Percentiles rank a stretch among this genome's conserved stretches.
These are phyloP conservation scores for Callopanchax toddi DNA, from an alignment of 2,113 vertebrate species.

Conservation along the genomic window DNA sequence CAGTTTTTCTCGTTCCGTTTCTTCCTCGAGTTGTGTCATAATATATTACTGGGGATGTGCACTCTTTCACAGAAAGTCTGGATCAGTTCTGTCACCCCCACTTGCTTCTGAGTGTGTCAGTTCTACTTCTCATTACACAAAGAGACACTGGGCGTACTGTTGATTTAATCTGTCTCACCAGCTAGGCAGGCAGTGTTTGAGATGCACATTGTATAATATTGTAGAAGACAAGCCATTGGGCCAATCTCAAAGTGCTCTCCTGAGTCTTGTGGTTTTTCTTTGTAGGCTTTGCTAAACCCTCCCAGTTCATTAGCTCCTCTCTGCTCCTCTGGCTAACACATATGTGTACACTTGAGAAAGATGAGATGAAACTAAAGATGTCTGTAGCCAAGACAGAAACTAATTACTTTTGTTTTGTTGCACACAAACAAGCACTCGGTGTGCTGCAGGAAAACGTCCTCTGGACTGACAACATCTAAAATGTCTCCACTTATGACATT, in stretches of 20 bases:
- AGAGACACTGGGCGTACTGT: conserved; percentile 22
- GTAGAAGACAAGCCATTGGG: conserved; percentile 43
- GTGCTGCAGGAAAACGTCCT: conserved; percentile 33
- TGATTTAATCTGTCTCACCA: conserved; percentile 62
- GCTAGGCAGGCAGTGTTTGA: conserved; percentile 43
- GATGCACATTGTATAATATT: conserved; percentile 24
- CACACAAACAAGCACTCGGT: conserved; percentile 36
- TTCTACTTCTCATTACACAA: conserved; percentile 52
- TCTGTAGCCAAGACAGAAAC: conserved; percentile 44
- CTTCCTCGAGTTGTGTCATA: conserved; percentile 43
- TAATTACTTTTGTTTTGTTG: conserved; percentile 66
- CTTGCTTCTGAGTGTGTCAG: conserved; percentile 40
- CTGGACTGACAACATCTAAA: conserved; percentile 22
- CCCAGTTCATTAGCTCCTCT: conserved; percentile 49
- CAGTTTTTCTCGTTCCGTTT: conserved; percentile 33
- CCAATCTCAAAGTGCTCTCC: conserved; percentile 24
- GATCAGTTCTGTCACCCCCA: conserved; percentile 42
- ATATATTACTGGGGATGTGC: conserved; percentile 44
- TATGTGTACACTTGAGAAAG: conserved; percentile 26
- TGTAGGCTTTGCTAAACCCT: conserved; percentile 40
- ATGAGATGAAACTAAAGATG: conserved; percentile 48
- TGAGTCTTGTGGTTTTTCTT: conserved; percentile 35
- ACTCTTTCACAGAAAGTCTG: conserved; percentile 25
- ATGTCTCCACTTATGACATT: neutral
- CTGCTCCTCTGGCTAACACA: conserved; percentile 37